These are phyloP conservation scores for Phenganax stokvisi DNA, from an alignment of 92 coral and sea anemone genomes.

Conservation along the genomic window DNA sequence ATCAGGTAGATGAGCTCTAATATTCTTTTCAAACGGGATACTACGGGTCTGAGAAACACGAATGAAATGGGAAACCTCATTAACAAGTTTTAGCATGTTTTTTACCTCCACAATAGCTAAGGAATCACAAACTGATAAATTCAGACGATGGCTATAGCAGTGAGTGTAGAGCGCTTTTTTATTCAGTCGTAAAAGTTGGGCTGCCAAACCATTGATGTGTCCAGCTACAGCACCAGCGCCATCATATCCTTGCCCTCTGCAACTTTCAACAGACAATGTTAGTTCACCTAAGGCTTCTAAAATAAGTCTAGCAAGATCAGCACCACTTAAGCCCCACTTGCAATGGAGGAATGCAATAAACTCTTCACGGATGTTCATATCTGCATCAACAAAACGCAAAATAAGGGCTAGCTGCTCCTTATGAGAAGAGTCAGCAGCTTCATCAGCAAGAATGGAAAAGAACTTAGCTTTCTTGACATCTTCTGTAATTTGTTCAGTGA, in stretches of 20 bases:
- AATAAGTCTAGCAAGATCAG: neutral
- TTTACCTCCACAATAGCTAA: constrained; percentile 46
- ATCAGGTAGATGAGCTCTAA: neutral
- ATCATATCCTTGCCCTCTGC: constrained; percentile 37
- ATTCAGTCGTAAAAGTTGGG: constrained; percentile 12
- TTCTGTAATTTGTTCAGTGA: too few species aligned
- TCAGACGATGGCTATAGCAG: constrained; percentile 44
- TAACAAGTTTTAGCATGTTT: constrained; percentile 51
- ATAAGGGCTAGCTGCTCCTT: too few species aligned
- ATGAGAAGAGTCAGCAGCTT: too few species aligned
- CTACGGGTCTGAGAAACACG: constrained; percentile 39
- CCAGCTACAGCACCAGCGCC: constrained; percentile 47
- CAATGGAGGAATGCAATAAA: too few species aligned
- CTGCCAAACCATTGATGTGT: constrained; percentile 41
- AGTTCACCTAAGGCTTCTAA: constrained; percentile 10
- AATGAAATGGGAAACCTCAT: constrained; percentile 38
- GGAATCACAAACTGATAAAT: constrained; percentile 44
- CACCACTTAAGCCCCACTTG: too few species aligned
- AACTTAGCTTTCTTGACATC: too few species aligned
- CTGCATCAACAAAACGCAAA: too few species aligned
- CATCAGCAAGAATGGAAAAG: too few species aligned
- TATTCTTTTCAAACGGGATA: constrained; percentile 30
- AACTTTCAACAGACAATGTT: constrained; percentile 11
- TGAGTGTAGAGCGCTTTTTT: constrained; percentile 49
- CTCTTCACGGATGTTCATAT: too few species aligned